Evolutionary conservation across 2,888 invertebrate species (phyloP), one percentile per base, ranked within the genome.

Genomic region (Leistus spinibarbis): DNA sequence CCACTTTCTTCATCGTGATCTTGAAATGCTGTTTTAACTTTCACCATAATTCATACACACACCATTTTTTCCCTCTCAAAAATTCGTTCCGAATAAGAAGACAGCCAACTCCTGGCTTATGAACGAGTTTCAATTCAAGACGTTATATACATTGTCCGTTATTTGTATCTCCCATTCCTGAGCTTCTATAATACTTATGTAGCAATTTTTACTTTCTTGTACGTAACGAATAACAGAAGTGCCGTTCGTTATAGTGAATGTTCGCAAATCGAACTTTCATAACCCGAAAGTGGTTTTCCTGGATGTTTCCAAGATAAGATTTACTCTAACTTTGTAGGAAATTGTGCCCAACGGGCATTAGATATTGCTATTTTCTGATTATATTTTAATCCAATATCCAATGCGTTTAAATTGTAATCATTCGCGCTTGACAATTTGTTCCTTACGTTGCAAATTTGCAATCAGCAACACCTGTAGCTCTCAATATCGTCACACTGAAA

Each of bases 1-100:
- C 72, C 24, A 72, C 3, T 57, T 66, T 66, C 66, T 53, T 66
- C 53, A 64, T 71, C 63, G n/a, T 70, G 70, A 63, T 70, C 70
- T 70, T 70, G 70, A 70, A 70, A 40, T 40, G 40, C 40, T 40
- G 40, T 40, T 40, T 40, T 40, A 40, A 40, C 40, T 40, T 40
- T 40, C 40, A 10, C 40, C 40, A 40, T 40, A 40, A 10, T 40
- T 40, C 13, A 2, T 13, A 40, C 40, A 40, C n/a, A n/a, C n/a
- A n/a, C n/a, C n/a, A n/a, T n/a, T n/a, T n/a, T n/a, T n/a, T n/a
- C n/a, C n/a, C n/a, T n/a, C n/a, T n/a, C n/a, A n/a, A n/a, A n/a
- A n/a, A n/a, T n/a, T n/a, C n/a, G n/a, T n/a, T n/a, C n/a, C n/a
- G n/a, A n/a, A n/a, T n/a, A n/a, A n/a, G n/a, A n/a, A n/a, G n/a